Evolutionary conservation across 1,140 invertebrate species (phyloP).

Genomic region (Ips nitidus): DNA sequence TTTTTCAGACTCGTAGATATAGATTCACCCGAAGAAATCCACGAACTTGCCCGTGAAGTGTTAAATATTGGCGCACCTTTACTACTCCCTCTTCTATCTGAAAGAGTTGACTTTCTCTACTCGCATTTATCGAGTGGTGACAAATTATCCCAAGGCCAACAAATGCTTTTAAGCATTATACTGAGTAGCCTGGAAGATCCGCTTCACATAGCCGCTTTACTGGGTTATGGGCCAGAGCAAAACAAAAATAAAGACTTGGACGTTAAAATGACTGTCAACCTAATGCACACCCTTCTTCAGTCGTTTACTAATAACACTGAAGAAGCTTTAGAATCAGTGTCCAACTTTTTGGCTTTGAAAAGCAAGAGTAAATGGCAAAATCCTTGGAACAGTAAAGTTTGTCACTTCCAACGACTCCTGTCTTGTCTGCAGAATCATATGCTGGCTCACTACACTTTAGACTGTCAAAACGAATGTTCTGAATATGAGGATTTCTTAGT

Average conservation of each 20-base stretch:
- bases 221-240: conserved; percentile 52
- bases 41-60: conserved; percentile 60
- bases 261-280: conserved; percentile 54
- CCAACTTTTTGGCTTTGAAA: conserved; percentile 41
- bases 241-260: conserved; percentile 49
- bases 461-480: background rate
- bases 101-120: conserved; percentile 63
- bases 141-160: conserved; percentile 62
- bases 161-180: conserved; percentile 64
- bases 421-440: conserved; percentile 65
- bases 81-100: conserved; percentile 61
- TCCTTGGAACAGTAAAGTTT: conserved; percentile 45
- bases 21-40: conserved; percentile 57
- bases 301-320: conserved; percentile 59
- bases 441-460: conserved; percentile 53
- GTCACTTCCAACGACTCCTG: conserved; percentile 57
- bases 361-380: conserved; percentile 46
- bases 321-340: conserved; percentile 45
- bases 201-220: conserved; percentile 59
- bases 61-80: conserved; percentile 62
- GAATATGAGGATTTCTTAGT: conserved; percentile 50
- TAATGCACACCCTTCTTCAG: conserved; percentile 61
- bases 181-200: conserved; percentile 66
- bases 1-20: conserved; percentile 61
- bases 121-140: conserved; percentile 60